phyloP scores from a whole-genome alignment of 2,113 vertebrate genomes.

The Carettochelys insculpta region DNA sequence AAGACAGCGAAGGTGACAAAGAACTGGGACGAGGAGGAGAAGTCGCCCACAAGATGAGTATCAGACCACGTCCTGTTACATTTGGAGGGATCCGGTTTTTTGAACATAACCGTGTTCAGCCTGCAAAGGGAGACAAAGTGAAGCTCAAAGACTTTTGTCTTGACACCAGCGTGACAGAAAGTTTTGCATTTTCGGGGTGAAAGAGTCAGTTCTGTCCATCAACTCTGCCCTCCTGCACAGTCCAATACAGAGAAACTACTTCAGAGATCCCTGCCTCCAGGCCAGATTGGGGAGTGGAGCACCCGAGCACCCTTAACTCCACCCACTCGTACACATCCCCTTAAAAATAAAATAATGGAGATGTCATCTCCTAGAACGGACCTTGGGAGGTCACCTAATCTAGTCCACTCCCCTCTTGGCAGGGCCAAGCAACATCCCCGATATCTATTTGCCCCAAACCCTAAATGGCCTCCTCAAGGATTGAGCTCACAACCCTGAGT shows the following conservation, averaged over 20 bases:
- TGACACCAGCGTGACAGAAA: neutral
- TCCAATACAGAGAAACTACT: neutral
- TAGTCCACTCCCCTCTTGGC: too few relatives aligned
- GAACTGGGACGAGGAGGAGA: conserved; percentile 78
- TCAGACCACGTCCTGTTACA: conserved; percentile 64
- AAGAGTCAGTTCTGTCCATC: neutral
- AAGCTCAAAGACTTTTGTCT: neutral
- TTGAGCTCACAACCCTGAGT: too few relatives aligned
- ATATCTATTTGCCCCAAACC: too few relatives aligned
- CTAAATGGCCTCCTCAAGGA: too few relatives aligned
- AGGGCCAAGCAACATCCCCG: too few relatives aligned
- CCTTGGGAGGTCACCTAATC: too few relatives aligned
- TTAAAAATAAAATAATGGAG: too few relatives aligned
- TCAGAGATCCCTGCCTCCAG: neutral
- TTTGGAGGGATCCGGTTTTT: conserved; percentile 15
- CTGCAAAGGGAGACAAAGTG: conserved; percentile 34
- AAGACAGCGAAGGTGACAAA: conserved; percentile 79
- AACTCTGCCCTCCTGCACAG: neutral
- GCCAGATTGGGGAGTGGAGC: neutral
- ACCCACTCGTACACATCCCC: neutral
- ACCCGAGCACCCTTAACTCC: neutral
- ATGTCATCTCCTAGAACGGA: too few relatives aligned
- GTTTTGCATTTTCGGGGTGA: neutral
- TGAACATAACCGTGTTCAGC: conserved; percentile 66
- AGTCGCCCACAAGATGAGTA: conserved; percentile 77